These are phyloP conservation scores for Drosophila meridionalis DNA, from an alignment of 2,888 invertebrate genomes.

Conservation along the genomic window DNA sequence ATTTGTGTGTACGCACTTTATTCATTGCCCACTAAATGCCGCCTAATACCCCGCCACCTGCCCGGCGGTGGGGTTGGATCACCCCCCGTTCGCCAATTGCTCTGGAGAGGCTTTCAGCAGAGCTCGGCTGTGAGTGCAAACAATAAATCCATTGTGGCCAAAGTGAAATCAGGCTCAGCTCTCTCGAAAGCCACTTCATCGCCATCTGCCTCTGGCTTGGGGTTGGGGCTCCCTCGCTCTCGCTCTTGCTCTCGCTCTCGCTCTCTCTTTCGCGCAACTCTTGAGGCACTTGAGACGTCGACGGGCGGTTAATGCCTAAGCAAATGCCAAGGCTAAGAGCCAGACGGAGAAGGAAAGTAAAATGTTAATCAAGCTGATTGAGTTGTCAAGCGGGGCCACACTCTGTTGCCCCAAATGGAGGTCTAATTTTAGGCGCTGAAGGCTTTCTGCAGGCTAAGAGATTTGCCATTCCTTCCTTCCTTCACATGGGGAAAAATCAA, in stretches of 20 bases:
- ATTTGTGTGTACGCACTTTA: constrained; percentile 25
- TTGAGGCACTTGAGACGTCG: constrained; percentile 74
- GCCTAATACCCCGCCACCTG: constrained; percentile 1
- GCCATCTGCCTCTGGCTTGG: constrained; percentile 22
- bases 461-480: not conserved
- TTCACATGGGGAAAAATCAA: constrained; percentile 28
- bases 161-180: constrained; percentile 78
- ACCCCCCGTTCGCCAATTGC: not conserved
- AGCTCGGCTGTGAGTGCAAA: constrained; percentile 53
- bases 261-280: not conserved
- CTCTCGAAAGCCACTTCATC: constrained; percentile 75
- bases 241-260: not conserved
- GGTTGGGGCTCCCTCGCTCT: not conserved
- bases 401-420: constrained; percentile 43
- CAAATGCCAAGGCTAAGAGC: constrained; percentile 58
- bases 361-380: constrained; percentile 81
- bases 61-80: constrained; percentile 14
- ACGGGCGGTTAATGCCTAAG: constrained; percentile 70
- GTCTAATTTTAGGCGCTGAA: constrained; percentile 79
- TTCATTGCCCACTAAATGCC: constrained; percentile 14
- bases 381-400: constrained; percentile 65
- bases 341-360: constrained; percentile 64
- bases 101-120: constrained; percentile 55
- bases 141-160: constrained; percentile 81
- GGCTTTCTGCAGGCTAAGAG: constrained; percentile 46